Base-by-base conservation (phyloP, 2,797 vertebrate species). In the Rachycentron canadum region DNA sequence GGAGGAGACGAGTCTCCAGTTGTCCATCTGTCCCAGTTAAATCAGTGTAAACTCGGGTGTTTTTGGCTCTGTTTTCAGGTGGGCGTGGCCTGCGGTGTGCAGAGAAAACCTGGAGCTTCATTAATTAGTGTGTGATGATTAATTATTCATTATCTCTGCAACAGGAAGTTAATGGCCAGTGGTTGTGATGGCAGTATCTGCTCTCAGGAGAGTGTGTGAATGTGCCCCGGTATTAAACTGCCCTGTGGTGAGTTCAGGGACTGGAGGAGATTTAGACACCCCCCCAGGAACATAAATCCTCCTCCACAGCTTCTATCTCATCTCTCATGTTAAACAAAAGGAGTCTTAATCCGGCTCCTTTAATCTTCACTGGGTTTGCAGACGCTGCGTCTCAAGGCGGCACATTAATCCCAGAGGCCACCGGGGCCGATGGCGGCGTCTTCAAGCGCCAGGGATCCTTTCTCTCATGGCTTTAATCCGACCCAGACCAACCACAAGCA, bases 311-410 rank as follows among this genome's bases (percentile, higher is more conserved):
- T 66, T 68, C 60, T 19, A 80, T 90, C 83, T 89, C 88, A 85
- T 91, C 81, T 82, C 65, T 65, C 83, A 77, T 5, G 52, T 87
- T 88, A 85, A 88, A 92, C 89, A 88, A 92, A 90, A 90, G 83
- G 80, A 88, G 79, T 57, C 69, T 83, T 89, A 91, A 91, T 88
- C 89, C 78, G 21, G 38, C 59, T 61, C 45, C 75, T 77, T 63
- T 88, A 90, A 91, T 88, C 89, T 86, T 67, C 36, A 56, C 56
- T 66, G 78, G 65, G 68, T 87, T 72, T 81, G 82, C 77, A 57
- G 77, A 81, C 67, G 21, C 83, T 26, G 88, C 75, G 58, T 85
- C 85, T 90, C 63, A 81, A 86, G 86, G 66, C 81, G 14, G 50
- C 30, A 1, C 52, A 2, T 81, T 92, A 91, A 92, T 91, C 88